Evolutionary conservation across 2,888 invertebrate genomes (phyloP), one percentile per base, ranked within the genome.

Genomic region (Quadriops clusia): DNA sequence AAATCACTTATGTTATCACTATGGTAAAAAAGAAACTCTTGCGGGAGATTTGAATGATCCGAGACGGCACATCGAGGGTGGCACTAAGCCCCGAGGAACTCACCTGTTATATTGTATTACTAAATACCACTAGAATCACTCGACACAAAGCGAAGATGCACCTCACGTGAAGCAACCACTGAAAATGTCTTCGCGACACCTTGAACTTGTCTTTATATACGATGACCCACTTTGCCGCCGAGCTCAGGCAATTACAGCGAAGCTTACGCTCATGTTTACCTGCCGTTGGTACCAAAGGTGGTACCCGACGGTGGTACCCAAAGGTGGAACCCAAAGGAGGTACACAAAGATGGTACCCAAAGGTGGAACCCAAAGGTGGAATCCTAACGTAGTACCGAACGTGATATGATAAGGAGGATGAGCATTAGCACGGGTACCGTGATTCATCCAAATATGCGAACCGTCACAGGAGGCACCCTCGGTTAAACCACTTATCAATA

Each of bases 131-230:
- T n/a, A n/a, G 8, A 27, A 22, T 18, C 21, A 30, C 30, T 21
- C 9, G 23, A 12, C 21, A 21, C 30, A 13, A 13, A 27, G 23
- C 24, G 26, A 29, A 32, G 34, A 29, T 25, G 28, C 31, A 30
- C 33, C 30, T 36, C 11, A 16, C 28, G 29, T 45, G 45, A 46
- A 46, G 49, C 47, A 47, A 46, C 48, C 44, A 51, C 53, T 49
- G 54, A 49, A 56, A 60, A 58, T 62, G 56, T 44, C 64, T 68
- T 56, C 66, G 65, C 51, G 60, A 70, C 70, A 74, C 77, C 79
- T 78, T 79, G 78, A 79, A 79, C 79, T 79, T 79, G 74, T 66
- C 67, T 72, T 70, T 79, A 77, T 79, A 80, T 79, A 79, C 64
- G 63, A 63, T 78, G 80, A 79, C 80, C 79, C 73, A 80, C 77